Base-by-base conservation (phyloP, 2,797 vertebrate genomes). In the Sternarchorhynchus goeldii region DNA sequence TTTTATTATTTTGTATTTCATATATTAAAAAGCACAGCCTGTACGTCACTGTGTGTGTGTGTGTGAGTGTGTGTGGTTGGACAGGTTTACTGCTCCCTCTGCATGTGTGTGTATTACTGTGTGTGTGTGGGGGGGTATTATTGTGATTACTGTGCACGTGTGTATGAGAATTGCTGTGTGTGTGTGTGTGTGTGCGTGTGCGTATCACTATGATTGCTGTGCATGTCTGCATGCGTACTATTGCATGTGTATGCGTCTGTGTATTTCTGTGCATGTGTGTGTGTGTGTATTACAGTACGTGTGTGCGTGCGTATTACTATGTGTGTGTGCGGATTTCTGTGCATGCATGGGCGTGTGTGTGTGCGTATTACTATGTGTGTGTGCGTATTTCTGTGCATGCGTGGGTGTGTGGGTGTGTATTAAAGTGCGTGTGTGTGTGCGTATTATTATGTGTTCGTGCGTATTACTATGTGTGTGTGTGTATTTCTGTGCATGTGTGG, bases 41-140 rank as follows among this genome's bases (percentile, higher is more conserved):
- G 63, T 64, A 72, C 57, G 68, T 83, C 57, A 73, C 45, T 50
- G 45, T 50, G 31, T 39, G 67, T 76, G 77, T 25, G 25, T 25
- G 25, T 25, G 25, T 25, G 25, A 25, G 25, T 25, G 25, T 25
- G 67, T 76, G 77, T 56, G 17, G 86, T 79, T 82, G 39, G 76
- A 89, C 86, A 83, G 86, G 89, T 87, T 89, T 85, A 78, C 36
- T 75, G 76, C 53, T 72, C 57, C 73, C n/a, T 58, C 73, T 78
- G 60, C 8, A 6, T 81, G 50, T 66, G 70, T 82, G 82, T 77
- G 82, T 79, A 34, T 64, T 63, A 73, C 21, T 57, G 55, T 29
- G 59, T 82, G 55, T 78, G 66, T 53, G 31, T 56, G 25, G 25
- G 25, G 25, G 25, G 25, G 25, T 25, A 25, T 25, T 25, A 25